Evolutionary conservation across 2,888 invertebrate genomes (phyloP).

Genomic region (Drosophila paranaensis): DNA sequence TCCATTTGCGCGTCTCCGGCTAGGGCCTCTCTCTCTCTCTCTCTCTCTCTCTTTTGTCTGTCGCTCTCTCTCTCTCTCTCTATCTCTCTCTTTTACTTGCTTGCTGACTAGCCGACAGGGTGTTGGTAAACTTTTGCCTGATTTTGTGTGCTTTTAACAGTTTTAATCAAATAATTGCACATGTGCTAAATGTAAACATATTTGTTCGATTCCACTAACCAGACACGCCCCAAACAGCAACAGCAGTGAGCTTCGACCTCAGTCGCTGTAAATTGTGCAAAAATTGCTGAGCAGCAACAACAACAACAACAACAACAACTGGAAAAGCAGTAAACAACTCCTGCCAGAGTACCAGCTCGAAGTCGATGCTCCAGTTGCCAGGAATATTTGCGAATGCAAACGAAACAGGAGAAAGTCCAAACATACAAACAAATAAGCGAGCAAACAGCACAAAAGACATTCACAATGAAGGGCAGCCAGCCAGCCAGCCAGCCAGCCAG

Average conservation of each 20-base stretch:
- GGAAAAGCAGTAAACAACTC: slow-evolving; percentile 18
- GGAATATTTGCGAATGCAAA: slow-evolving; percentile 83
- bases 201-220: slow-evolving; percentile 83
- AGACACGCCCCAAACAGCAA: slow-evolving; percentile 62
- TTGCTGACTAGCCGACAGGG: slow-evolving; percentile 33
- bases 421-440: slow-evolving; percentile 83
- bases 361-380: slow-evolving; percentile 55
- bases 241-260: slow-evolving; percentile 44
- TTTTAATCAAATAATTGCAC: slow-evolving; percentile 84
- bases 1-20: slow-evolving; percentile 64
- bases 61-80: not conserved
- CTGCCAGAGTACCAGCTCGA: slow-evolving; percentile 33
- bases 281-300: slow-evolving; percentile 59
- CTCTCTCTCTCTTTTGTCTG: slow-evolving; percentile 3
- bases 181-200: slow-evolving; percentile 84
- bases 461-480: slow-evolving; percentile 34
- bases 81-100: not conserved
- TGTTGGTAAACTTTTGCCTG: slow-evolving; percentile 79
- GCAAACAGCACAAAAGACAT: slow-evolving; percentile 77
- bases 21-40: slow-evolving; percentile 6
- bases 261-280: slow-evolving; percentile 67
- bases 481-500: slow-evolving; percentile 26
- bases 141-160: slow-evolving; percentile 83
- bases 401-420: slow-evolving; percentile 84
- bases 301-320: slow-evolving; percentile 18